Percentiles rank a stretch among this genome's conserved stretches.
Conservation (phyloP, 1,140 invertebrate species). For the Papilio dardanus region DNA sequence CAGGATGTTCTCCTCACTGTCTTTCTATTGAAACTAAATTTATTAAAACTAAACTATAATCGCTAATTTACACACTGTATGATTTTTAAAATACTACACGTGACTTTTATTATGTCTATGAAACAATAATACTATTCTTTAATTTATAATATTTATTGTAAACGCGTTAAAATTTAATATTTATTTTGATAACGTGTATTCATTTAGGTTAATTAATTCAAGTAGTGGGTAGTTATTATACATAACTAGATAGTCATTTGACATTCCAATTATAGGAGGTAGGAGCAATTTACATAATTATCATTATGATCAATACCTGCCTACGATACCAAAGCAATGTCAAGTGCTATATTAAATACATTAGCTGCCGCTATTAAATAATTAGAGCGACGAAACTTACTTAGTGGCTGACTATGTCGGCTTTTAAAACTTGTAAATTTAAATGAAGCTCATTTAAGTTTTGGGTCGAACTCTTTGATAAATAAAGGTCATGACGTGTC, state of each 20-base stretch:
- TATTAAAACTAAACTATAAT: no score
- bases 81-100: not conserved
- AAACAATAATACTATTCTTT: not conserved
- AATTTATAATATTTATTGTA: not conserved
- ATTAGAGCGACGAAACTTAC: not conserved
- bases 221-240: slow-evolving; percentile 30
- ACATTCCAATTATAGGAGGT: slow-evolving; percentile 26
- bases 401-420: not conserved
- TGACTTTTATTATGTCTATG: not conserved
- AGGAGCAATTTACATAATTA: slow-evolving; percentile 32
- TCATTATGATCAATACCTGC: slow-evolving; percentile 22
- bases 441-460: slow-evolving; percentile 35
- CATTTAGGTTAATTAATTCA: slow-evolving; percentile 6
- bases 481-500: slow-evolving; percentile 75
- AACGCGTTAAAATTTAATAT: not conserved
- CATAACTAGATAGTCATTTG: slow-evolving; percentile 25
- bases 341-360: slow-evolving; percentile 20
- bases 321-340: slow-evolving; percentile 20
- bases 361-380: slow-evolving; percentile 1
- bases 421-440: slow-evolving; percentile 22
- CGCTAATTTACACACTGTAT: no score
- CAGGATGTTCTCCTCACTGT: slow-evolving; percentile 50
- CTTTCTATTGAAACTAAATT: slow-evolving; percentile 28
- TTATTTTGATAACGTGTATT: not conserved
- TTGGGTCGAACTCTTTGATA: slow-evolving; percentile 36